Evolutionary conservation across 2,113 vertebrate species (phyloP), one percentile per base, ranked within the genome.

Genomic region (Nanorana parkeri): DNA sequence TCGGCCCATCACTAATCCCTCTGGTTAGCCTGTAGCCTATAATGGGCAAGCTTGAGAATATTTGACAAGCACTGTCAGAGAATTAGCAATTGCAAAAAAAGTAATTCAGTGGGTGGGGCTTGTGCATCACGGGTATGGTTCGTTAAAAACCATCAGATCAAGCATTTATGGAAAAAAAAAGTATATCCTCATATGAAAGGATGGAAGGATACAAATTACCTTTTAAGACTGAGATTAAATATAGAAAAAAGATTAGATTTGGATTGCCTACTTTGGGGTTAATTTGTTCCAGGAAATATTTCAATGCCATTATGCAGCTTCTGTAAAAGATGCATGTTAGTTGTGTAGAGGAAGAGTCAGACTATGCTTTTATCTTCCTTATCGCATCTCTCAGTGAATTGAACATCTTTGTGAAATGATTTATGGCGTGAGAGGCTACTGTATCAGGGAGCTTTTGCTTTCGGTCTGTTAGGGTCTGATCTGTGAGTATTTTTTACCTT

Each of bases 401-500:
- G 55, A 55, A 61, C 72, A 75, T 61, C 72, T 58, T 75, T 75
- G 72, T 61, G 41, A 75, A 75, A 75, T 75, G 72, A 75, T 75
- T 75, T 75, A 75, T 61, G 55, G 13, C 24, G 55, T 32, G 72
- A 75, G 55, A 75, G 72, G 72, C 72, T 61, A 75, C 72, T 61
- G 55, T 61, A 75, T 41, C 55, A 75, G 72, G 55, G 41, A 60
- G 72, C 72, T 60, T 75, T 61, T 75, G 72, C 72, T 75, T 56
- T 75, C 55, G 60, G 72, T 61, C 60, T 75, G 72, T 61, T 75
- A 75, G 72, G 72, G 55, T 75, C 72, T 75, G 72, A 75, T 58
- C 72, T 75, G 28, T 61, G 32, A 75, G 72, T 58, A 61, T 75
- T 75, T 61, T 75, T 75, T 75, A 75, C 72, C 72, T 75, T 75